Conservation (phyloP, 2,113 vertebrate genomes). For the Apeltes quadracus region DNA sequence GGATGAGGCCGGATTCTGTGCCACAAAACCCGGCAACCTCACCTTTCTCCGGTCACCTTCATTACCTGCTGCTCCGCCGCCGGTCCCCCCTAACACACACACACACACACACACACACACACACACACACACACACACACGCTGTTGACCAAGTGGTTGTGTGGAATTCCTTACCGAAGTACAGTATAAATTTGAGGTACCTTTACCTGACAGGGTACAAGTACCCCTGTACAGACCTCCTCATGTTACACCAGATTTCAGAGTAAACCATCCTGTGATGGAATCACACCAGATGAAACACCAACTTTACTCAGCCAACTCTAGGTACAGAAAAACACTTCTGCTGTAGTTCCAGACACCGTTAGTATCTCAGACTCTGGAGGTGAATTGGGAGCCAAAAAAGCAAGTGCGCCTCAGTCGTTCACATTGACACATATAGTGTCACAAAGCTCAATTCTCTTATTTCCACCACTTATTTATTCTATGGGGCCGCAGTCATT, state of each 20-base stretch:
- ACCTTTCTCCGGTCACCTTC: conserved; percentile 67
- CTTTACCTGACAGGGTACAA: not conserved
- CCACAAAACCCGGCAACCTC: conserved; percentile 62
- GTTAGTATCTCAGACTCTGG: not conserved
- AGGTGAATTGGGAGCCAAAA: not conserved
- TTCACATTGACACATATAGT: not conserved
- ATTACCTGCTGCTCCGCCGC: conserved; percentile 54
- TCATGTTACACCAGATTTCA: not conserved
- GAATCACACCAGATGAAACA: not conserved
- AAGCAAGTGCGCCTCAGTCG: no score
- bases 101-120: conserved; percentile 11
- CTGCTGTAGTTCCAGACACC: not conserved
- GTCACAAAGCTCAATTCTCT: not conserved
- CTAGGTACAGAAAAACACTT: not conserved
- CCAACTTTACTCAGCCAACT: not conserved
- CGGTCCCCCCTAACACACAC: conserved; percentile 20
- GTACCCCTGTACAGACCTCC: no score
- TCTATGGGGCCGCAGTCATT: no score
- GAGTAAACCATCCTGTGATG: not conserved
- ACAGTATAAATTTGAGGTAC: not conserved
- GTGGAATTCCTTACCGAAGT: not conserved
- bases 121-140: conserved; percentile 18
- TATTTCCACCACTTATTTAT: no score
- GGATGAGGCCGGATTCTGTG: conserved; percentile 39
- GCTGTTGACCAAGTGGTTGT: conserved; percentile 13